Percentiles rank a stretch among this genome's conserved stretches.
Evolutionary conservation across 2,888 invertebrate genomes (phyloP).

Genomic region (Andricus curvator): DNA sequence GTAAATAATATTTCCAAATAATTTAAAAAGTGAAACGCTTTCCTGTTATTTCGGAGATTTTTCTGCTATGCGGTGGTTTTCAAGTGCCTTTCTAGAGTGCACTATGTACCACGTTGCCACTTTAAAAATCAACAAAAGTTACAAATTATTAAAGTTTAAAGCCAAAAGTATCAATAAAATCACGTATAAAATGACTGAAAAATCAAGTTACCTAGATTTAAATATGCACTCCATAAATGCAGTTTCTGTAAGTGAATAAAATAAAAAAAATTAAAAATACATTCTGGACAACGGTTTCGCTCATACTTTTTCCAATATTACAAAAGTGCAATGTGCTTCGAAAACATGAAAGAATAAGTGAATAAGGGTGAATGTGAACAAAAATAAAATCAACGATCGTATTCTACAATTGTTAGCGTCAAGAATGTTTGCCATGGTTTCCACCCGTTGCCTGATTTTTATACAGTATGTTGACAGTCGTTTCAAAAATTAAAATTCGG

Average conservation of each 20-base stretch:
- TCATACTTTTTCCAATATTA: too few relatives aligned
- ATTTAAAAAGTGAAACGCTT: slow-evolving; percentile 6
- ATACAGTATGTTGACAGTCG: not conserved
- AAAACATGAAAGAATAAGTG: not conserved
- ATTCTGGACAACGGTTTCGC: not conserved
- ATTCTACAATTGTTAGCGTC: not conserved
- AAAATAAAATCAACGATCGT: not conserved
- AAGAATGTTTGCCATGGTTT: not conserved
- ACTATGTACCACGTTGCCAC: not conserved
- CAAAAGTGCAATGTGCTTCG: not conserved
- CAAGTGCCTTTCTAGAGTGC: not conserved
- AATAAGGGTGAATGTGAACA: not conserved
- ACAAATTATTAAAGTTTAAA: not conserved
- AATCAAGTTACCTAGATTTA: not conserved
- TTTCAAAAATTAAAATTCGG: not conserved
- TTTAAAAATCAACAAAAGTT: not conserved
- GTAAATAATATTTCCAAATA: slow-evolving; percentile 21
- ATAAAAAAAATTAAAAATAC: not conserved
- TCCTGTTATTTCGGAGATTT: not conserved
- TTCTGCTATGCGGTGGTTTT: not conserved
- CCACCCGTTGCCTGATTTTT: not conserved
- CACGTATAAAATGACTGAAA: not conserved
- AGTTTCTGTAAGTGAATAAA: not conserved
- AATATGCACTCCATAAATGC: not conserved
- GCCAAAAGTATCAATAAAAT: not conserved